Percentiles rank a stretch among this genome's conserved stretches.
Conservation (phyloP, 2,113 vertebrate genomes). For the Pollimyrus isidori region DNA sequence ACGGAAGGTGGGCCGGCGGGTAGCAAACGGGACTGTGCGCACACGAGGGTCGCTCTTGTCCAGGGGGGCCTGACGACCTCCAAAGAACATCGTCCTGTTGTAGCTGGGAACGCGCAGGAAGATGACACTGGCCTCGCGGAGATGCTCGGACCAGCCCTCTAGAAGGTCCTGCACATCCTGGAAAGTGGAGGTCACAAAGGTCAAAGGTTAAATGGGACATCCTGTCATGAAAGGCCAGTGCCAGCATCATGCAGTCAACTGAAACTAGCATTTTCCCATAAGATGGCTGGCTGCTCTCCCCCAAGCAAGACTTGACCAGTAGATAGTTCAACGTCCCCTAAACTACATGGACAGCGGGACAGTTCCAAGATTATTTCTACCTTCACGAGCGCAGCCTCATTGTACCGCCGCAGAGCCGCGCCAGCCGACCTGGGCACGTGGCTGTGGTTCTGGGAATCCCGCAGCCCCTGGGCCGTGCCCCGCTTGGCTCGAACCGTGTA, state of each 20-base stretch:
- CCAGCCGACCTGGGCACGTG: slow-evolving; percentile 74
- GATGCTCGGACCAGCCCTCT: slow-evolving; percentile 65
- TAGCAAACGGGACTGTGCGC: slow-evolving; percentile 72
- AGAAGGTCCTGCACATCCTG: slow-evolving; percentile 89
- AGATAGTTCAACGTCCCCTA: not conserved
- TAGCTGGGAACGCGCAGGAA: slow-evolving; percentile 73
- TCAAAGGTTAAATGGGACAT: not conserved
- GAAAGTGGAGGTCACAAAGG: slow-evolving; percentile 2
- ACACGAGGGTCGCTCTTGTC: slow-evolving; percentile 66
- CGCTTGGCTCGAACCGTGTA: slow-evolving; percentile 87
- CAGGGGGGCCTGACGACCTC: slow-evolving; percentile 62
- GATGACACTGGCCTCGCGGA: slow-evolving; percentile 68
- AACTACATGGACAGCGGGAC: not conserved
- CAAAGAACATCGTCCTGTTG: slow-evolving; percentile 69
- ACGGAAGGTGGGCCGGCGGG: slow-evolving; percentile 79
- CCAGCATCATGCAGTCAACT: not conserved
- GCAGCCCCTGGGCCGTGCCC: slow-evolving; percentile 75
- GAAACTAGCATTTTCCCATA: not conserved
- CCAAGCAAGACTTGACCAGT: not conserved
- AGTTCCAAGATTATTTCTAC: slow-evolving; percentile 37
- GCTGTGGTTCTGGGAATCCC: slow-evolving; percentile 70
- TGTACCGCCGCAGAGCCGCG: slow-evolving; percentile 79
- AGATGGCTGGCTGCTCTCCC: not conserved
- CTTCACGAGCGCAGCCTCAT: slow-evolving; percentile 74
- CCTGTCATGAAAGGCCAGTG: not conserved